Conservation (phyloP, 2,113 vertebrate species). For the Pao palembangensis region DNA sequence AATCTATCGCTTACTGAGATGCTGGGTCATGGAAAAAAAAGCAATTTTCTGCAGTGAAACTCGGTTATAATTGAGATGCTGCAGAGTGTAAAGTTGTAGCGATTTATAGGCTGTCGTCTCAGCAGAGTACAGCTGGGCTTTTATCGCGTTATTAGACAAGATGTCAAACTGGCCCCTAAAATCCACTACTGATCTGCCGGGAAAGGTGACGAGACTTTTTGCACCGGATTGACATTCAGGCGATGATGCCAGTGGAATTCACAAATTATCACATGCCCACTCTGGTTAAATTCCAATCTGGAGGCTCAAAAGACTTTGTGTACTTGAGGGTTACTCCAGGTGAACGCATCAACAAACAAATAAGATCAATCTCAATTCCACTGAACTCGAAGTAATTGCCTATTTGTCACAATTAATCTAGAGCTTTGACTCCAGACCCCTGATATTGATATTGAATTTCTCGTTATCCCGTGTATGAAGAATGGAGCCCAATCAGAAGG, state of each 20-base stretch:
- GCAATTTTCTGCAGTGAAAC: conserved; percentile 30
- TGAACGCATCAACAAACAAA: conserved; percentile 48
- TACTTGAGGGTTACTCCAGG: conserved; percentile 28
- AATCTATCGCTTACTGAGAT: conserved; percentile 11
- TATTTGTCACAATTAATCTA: conserved; percentile 66
- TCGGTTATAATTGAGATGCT: conserved; percentile 28
- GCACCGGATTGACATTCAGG: conserved; percentile 29
- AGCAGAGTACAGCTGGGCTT: not conserved
- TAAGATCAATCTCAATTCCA: conserved; percentile 54
- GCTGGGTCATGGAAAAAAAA: conserved; percentile 37
- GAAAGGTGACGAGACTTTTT: conserved; percentile 8
- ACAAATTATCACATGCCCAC: conserved; percentile 19
- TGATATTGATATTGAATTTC: conserved; percentile 56
- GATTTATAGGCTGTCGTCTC: conserved; percentile 7
- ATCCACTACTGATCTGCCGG: not conserved
- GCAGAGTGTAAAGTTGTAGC: conserved; percentile 40
- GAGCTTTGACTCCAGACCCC: conserved; percentile 42
- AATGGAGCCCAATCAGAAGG: conserved; percentile 34
- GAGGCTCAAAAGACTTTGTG: conserved; percentile 36
- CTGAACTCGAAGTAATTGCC: conserved; percentile 56
- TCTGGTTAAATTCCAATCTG: conserved; percentile 46
- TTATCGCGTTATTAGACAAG: conserved; percentile 2
- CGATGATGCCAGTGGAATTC: conserved; percentile 30
- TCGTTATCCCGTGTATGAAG: conserved; percentile 44
- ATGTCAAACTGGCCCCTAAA: not conserved